phyloP scores from a whole-genome alignment of 2,113 vertebrate genomes.

The Danionella cerebrum region DNA sequence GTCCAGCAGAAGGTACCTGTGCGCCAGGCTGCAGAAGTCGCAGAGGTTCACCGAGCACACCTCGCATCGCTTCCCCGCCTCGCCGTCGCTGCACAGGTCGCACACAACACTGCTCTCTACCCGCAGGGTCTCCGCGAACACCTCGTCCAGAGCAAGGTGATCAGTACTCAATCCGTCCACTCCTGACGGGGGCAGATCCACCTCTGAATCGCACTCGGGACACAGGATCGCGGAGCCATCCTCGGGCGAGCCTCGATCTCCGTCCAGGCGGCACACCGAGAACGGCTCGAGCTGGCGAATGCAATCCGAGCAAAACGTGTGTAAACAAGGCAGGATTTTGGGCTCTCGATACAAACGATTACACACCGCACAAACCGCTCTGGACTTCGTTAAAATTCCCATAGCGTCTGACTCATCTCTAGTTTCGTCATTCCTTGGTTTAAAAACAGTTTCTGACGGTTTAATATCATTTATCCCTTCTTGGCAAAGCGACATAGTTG shows the following conservation, averaged over 20 bases:
- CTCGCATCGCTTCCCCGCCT: constrained; percentile 74
- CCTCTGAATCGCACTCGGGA: constrained; percentile 78
- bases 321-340: constrained; percentile 78
- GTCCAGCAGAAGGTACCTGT: constrained; percentile 64
- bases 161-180: constrained; percentile 69
- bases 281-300: constrained; percentile 69
- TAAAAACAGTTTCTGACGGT: no score
- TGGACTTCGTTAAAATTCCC: constrained; percentile 31
- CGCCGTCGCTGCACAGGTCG: constrained; percentile 78
- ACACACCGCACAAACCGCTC: constrained; percentile 68
- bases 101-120: constrained; percentile 63
- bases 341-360: constrained; percentile 65
- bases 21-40: constrained; percentile 85
- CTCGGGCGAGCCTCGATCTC: constrained; percentile 27
- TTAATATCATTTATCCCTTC: no score
- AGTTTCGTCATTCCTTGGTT: no score
- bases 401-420: no score
- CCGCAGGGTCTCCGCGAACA: constrained; percentile 67
- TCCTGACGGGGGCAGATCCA: constrained; percentile 72
- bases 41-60: constrained; percentile 78
- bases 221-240: constrained; percentile 66
- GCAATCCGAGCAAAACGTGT: constrained; percentile 79
- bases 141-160: constrained; percentile 75
- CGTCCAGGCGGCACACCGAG: constrained; percentile 40
- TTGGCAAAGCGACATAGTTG: background rate